Conservation (phyloP, 1,140 invertebrate species). For the Drosophila punjabiensis region DNA sequence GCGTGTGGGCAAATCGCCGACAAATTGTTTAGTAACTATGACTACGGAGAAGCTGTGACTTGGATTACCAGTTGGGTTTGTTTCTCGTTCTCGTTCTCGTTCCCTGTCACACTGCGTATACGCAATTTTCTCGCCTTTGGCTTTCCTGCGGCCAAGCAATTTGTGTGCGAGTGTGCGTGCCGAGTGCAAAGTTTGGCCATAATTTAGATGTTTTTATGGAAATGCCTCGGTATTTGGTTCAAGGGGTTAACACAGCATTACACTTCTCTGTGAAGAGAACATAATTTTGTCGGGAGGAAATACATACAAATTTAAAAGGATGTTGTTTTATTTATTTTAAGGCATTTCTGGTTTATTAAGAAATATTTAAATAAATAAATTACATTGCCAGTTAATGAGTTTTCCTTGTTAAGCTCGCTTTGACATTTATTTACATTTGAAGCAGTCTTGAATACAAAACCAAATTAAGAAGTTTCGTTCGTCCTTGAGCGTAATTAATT, state of each 20-base stretch:
- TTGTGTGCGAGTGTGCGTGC: slow-evolving; percentile 7
- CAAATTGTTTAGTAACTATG: slow-evolving; percentile 66
- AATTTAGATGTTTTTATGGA: slow-evolving; percentile 21
- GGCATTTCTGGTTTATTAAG: not conserved
- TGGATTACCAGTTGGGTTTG: slow-evolving; percentile 61
- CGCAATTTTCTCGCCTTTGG: slow-evolving; percentile 30
- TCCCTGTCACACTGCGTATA: slow-evolving; percentile 42
- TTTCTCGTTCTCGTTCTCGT: slow-evolving; percentile 20
- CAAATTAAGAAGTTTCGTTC: not conserved
- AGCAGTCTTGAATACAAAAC: not conserved
- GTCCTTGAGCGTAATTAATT: not conserved
- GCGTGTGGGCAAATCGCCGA: slow-evolving; percentile 54
- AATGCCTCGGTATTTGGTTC: slow-evolving; percentile 5
- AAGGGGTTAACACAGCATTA: slow-evolving; percentile 4
- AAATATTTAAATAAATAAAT: not conserved
- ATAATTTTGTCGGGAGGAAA: not conserved
- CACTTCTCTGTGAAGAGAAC: not conserved
- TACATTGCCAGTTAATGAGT: not conserved
- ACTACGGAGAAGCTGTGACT: slow-evolving; percentile 45
- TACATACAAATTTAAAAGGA: no score
- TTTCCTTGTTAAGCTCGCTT: not conserved
- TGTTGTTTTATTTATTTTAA: not conserved
- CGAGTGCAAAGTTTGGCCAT: slow-evolving; percentile 22
- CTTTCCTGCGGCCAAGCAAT: slow-evolving; percentile 9
- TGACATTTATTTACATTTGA: not conserved